Evolutionary conservation across 2,888 invertebrate species (phyloP).

Genomic region (Dasypogon diadema): DNA sequence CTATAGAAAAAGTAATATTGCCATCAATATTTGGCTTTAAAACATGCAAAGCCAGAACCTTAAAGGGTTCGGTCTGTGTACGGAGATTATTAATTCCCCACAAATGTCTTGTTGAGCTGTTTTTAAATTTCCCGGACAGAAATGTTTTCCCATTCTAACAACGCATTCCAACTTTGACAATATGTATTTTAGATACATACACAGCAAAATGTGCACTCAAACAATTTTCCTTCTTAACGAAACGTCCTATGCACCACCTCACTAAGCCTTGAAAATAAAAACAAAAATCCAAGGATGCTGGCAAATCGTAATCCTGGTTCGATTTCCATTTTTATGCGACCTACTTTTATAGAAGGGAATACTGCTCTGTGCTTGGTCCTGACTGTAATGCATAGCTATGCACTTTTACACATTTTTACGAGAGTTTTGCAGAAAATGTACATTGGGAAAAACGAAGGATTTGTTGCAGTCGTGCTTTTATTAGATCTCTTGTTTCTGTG

Average conservation of each 20-base stretch:
- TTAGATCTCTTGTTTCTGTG: no score
- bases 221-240: not conserved
- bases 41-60: no score
- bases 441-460: no score
- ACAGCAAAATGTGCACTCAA: not conserved
- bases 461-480: no score
- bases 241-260: not conserved
- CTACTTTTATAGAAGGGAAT: not conserved
- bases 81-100: constrained; percentile 25
- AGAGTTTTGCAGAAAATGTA: no score
- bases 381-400: no score
- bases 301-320: not conserved
- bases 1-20: no score
- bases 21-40: no score
- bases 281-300: not conserved
- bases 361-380: no score
- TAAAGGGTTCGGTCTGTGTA: no score
- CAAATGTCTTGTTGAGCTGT: constrained; percentile 13
- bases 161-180: not conserved
- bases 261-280: not conserved
- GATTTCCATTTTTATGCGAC: not conserved
- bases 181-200: not conserved
- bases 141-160: constrained; percentile 20
- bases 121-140: constrained; percentile 17
- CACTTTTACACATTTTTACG: no score